Conservation (phyloP, 2,888 invertebrate genomes). For the Odontothrips loti region DNA sequence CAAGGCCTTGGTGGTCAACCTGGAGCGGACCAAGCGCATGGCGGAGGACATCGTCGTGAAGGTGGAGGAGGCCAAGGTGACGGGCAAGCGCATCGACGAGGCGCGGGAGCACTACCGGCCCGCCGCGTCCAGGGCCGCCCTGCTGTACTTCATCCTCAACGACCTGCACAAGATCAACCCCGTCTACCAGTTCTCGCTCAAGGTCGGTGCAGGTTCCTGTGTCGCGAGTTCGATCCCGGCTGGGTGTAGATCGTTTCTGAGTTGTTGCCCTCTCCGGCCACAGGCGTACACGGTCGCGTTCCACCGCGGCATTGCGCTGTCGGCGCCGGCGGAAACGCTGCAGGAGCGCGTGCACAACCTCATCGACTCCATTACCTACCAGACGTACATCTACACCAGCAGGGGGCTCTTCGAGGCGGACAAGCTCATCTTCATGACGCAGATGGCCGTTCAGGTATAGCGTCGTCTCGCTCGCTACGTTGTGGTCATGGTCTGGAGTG, state of each 20-base stretch:
- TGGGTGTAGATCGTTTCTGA: background rate
- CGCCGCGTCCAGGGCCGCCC: slow-evolving; percentile 80
- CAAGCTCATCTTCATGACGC: slow-evolving; percentile 83
- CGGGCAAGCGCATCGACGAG: slow-evolving; percentile 82
- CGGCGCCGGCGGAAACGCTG: slow-evolving; percentile 65
- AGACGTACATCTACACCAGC: slow-evolving; percentile 82
- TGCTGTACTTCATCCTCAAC: slow-evolving; percentile 89
- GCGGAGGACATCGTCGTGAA: slow-evolving; percentile 85
- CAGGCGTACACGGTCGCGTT: slow-evolving; percentile 86
- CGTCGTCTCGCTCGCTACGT: no score
- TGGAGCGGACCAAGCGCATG: slow-evolving; percentile 89
- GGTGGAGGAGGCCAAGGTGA: slow-evolving; percentile 80
- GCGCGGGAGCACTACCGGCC: slow-evolving; percentile 84
- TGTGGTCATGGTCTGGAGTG: no score
- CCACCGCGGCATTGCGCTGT: slow-evolving; percentile 71
- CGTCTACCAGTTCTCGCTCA: slow-evolving; percentile 92
- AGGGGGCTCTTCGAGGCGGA: slow-evolving; percentile 88
- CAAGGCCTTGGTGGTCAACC: slow-evolving; percentile 81
- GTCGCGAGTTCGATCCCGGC: no score
- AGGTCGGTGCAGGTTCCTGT: slow-evolving; percentile 47
- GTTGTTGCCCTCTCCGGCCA: slow-evolving; percentile 27
- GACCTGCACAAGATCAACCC: slow-evolving; percentile 89
- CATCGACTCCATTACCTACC: slow-evolving; percentile 81
- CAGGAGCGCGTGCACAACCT: slow-evolving; percentile 68
- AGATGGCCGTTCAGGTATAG: slow-evolving; percentile 73